Base-by-base conservation (phyloP, 2,113 vertebrate genomes). In the Marmota monax region DNA sequence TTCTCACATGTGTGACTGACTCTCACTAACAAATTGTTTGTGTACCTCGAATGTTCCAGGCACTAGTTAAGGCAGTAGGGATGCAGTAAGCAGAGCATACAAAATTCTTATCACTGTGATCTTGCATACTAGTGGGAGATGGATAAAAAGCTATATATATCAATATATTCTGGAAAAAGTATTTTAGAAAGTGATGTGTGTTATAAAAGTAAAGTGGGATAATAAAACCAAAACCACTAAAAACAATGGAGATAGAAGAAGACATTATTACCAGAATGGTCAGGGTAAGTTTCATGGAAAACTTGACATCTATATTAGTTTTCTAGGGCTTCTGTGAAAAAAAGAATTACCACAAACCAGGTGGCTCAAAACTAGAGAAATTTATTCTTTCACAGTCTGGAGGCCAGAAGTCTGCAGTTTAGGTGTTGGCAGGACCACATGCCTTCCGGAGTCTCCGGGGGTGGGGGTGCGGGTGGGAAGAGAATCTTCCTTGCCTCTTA, bases 201-300 rank as follows among this genome's bases (percentile, higher is more conserved):
- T n/a, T 88, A 32, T 85, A 85, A 92, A 97, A 86, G 32, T 51
- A 74, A 53, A 90, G 17, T 20, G 92, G 45, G 27, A 37, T 39
- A 70, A 58, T 51, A 90, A 89, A 92, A 87, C 27, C 27, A 65
- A 42, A 80, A 65, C 22, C 56, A 74, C 34, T 29, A 56, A 18
- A 13, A 25, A 0, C 32, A 79, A 0, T 20, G 17, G 7, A 16
- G 69, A 92, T 25, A 72, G 16, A n/a, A 61, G 13, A 65, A 92
- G 34, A 61, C 2, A 72, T 72, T 84, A 93, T 89, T 63, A 51
- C 88, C 82, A 92, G 11, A 34, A 39, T n/a, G 37, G 53, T 22
- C 42, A 95, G 77, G n/a, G 34, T 72, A 79, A 65, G 23, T 7
- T 45, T 96, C 84, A 82, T 65, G 73, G 39, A 90, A 92, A 95